phyloP scores from a whole-genome alignment of 2,113 vertebrate genomes.

The Catharus minimus region DNA sequence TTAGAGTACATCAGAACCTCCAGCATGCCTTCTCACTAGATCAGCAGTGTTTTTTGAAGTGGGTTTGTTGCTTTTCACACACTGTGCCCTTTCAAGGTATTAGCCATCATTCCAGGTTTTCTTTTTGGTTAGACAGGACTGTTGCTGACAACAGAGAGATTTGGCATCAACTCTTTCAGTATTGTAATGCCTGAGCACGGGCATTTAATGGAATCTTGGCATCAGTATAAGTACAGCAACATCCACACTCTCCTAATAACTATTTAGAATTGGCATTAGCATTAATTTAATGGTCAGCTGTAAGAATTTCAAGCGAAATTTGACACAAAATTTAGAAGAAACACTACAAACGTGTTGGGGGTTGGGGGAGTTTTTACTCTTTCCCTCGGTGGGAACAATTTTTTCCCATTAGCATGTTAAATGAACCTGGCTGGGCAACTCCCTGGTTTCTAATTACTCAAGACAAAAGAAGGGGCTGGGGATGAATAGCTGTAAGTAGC shows the following conservation, averaged over 20 bases:
- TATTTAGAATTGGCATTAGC: background rate
- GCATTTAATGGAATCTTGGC: background rate
- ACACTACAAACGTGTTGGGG: background rate
- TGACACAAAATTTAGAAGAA: background rate
- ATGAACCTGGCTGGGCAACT: no score
- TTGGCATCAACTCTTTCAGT: background rate
- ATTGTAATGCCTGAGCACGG: background rate
- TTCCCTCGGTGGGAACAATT: no score
- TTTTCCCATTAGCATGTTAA: no score
- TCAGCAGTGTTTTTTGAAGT: background rate
- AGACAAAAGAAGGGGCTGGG: no score
- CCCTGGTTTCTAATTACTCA: no score
- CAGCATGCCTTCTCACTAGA: background rate
- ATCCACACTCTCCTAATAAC: background rate
- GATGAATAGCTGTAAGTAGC: no score
- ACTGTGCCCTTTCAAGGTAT: background rate
- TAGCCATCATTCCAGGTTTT: background rate
- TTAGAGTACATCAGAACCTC: background rate
- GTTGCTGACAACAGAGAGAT: background rate
- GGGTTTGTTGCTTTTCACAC: background rate
- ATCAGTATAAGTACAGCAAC: background rate
- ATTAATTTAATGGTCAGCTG: background rate
- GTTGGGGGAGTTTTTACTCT: no score
- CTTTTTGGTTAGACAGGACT: background rate
- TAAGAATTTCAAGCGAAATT: background rate